Conservation (phyloP, 2,888 invertebrate genomes). For the Epirrhoe alternata region DNA sequence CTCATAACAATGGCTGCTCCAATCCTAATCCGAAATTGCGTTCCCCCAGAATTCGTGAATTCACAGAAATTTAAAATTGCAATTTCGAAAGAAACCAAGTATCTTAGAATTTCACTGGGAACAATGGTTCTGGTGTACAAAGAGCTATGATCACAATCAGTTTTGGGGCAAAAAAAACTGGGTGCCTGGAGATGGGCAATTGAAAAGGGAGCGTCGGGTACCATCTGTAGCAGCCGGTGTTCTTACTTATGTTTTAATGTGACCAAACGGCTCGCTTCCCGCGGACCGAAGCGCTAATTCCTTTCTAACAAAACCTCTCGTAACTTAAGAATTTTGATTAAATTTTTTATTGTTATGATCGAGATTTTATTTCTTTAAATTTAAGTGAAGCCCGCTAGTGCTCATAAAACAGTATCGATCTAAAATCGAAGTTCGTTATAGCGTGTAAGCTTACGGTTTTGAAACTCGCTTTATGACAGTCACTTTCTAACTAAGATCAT, state of each 20-base stretch:
- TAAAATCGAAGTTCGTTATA: conserved; percentile 31
- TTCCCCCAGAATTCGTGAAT: conserved; percentile 71
- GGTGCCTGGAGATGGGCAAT: conserved; percentile 73
- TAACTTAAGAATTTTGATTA: conserved; percentile 53
- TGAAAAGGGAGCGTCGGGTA: conserved; percentile 72
- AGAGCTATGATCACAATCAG: conserved; percentile 77
- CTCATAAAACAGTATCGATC: conserved; percentile 40
- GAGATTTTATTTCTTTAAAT: conserved; percentile 38
- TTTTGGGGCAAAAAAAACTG: conserved; percentile 66
- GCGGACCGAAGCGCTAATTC: conserved; percentile 37
- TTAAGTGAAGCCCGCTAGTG: conserved; percentile 29
- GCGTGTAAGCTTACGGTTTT: conserved; percentile 16
- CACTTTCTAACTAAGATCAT: neutral
- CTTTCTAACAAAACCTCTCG: conserved; percentile 39
- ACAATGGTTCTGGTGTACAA: conserved; percentile 70
- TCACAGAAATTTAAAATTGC: conserved; percentile 67
- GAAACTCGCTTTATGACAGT: conserved; percentile 34
- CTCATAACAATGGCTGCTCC: conserved; percentile 48
- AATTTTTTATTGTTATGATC: conserved; percentile 46
- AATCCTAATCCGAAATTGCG: conserved; percentile 64
- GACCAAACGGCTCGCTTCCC: conserved; percentile 54
- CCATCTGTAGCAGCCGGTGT: conserved; percentile 78
- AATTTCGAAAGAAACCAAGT: conserved; percentile 67
- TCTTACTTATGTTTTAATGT: conserved; percentile 51
- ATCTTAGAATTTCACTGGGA: conserved; percentile 68